Evolutionary conservation across 2,113 vertebrate genomes (phyloP).

Genomic region (Cavia porcellus): DNA sequence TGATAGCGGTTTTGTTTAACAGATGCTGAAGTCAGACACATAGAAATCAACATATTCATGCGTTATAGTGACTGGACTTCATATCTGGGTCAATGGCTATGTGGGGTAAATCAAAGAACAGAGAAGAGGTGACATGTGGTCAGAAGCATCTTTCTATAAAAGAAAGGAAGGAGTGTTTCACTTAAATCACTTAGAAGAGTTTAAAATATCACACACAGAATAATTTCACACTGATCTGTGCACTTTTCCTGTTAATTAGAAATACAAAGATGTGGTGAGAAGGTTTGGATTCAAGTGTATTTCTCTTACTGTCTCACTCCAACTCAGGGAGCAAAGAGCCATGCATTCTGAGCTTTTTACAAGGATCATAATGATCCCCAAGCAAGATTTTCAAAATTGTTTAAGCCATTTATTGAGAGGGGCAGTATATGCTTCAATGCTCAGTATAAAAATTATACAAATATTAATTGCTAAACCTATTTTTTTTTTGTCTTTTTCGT

Average conservation of each 20-base stretch:
- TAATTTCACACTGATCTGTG: too few relatives aligned
- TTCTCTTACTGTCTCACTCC: not conserved
- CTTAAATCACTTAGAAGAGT: not conserved
- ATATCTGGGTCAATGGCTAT: not conserved
- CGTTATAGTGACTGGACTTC: not conserved
- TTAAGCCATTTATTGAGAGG: not conserved
- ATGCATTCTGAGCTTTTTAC: not conserved
- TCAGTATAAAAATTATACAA: not conserved
- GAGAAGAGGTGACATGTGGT: not conserved
- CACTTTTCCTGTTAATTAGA: not conserved
- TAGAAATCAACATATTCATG: not conserved
- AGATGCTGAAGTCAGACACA: not conserved
- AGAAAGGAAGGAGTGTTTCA: not conserved
- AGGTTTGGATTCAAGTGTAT: too few relatives aligned
- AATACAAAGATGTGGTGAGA: too few relatives aligned
- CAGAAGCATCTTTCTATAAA: not conserved
- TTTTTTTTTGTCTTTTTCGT: too few relatives aligned
- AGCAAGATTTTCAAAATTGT: not conserved
- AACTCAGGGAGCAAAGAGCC: not conserved
- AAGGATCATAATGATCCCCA: fast-evolving
- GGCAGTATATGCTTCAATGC: not conserved
- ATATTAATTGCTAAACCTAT: not conserved
- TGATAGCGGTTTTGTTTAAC: not conserved
- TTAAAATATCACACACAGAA: not conserved
- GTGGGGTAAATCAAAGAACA: not conserved